Percentiles rank a stretch among this genome's conserved stretches.
Conservation (phyloP, 2,797 vertebrate genomes). For the Martes flavigula region DNA sequence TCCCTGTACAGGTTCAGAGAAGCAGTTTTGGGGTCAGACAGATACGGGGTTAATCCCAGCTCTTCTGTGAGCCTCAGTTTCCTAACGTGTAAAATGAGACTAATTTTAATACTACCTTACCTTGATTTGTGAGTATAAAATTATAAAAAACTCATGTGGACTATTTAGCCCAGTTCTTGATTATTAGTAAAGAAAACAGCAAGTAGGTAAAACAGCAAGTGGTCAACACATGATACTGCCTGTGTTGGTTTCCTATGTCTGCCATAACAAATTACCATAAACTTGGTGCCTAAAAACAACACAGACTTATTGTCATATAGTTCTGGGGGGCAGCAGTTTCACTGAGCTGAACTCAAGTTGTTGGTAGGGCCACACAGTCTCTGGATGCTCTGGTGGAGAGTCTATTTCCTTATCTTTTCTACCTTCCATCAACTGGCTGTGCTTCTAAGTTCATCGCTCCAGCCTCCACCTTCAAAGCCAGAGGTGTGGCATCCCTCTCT, state of each 20-base stretch:
- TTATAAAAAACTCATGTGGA: not conserved
- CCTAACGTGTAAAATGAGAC: not conserved
- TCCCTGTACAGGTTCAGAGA: not conserved
- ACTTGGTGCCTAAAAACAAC: not conserved
- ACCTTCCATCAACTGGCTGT: not conserved
- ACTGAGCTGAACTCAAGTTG: not conserved
- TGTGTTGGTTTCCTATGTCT: not conserved
- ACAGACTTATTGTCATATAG: not conserved
- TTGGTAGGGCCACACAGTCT: not conserved
- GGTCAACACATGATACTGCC: not conserved
- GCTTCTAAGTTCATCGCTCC: not conserved
- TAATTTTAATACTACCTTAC: not conserved
- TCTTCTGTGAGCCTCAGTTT: conserved; percentile 31
- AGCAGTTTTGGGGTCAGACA: not conserved
- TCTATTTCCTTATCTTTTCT: not conserved
- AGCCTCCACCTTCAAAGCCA: not conserved
- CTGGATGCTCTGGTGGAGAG: not conserved
- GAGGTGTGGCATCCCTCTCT: not conserved
- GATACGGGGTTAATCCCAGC: not conserved
- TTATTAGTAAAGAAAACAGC: not conserved
- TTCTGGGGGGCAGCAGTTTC: not conserved
- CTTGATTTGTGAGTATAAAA: not conserved
- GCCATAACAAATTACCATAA: not conserved
- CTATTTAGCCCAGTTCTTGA: not conserved
- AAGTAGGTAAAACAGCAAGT: not conserved